Conservation (phyloP, 1,140 invertebrate species). For the Pollicipes pollicipes region DNA sequence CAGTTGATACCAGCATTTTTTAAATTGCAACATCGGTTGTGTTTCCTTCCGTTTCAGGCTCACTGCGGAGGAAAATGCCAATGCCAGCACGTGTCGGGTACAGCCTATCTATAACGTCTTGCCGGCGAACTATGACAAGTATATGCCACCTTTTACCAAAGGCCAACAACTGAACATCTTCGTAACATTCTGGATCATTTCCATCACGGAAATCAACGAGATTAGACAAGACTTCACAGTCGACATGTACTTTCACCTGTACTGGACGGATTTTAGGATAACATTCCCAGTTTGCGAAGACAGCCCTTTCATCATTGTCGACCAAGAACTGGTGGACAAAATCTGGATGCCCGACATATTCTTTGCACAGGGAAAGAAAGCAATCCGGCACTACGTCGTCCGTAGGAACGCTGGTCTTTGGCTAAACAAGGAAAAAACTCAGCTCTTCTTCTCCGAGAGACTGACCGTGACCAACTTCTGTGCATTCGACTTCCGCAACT, state of each 20-base stretch:
- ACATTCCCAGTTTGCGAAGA: background rate
- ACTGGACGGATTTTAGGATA: background rate
- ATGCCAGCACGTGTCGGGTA: background rate
- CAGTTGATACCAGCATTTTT: too few relatives aligned
- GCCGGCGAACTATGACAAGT: background rate
- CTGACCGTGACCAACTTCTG: background rate
- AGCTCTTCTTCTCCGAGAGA: background rate
- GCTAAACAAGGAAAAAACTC: background rate
- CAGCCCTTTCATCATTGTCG: background rate
- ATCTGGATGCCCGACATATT: background rate
- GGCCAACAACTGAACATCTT: background rate
- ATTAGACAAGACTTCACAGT: background rate
- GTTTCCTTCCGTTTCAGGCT: too few relatives aligned
- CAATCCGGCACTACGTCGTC: background rate
- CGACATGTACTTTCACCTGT: background rate
- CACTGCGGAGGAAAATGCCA: background rate
- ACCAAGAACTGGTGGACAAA: background rate
- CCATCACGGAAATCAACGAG: background rate
- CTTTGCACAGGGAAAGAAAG: background rate
- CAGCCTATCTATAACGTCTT: background rate
- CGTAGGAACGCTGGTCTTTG: background rate
- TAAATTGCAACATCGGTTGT: too few relatives aligned
- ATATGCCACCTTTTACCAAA: background rate
- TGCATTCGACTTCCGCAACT: background rate
- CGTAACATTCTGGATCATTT: background rate